Conservation (phyloP, 2,888 invertebrate genomes). For the Geophilus truncorum region DNA sequence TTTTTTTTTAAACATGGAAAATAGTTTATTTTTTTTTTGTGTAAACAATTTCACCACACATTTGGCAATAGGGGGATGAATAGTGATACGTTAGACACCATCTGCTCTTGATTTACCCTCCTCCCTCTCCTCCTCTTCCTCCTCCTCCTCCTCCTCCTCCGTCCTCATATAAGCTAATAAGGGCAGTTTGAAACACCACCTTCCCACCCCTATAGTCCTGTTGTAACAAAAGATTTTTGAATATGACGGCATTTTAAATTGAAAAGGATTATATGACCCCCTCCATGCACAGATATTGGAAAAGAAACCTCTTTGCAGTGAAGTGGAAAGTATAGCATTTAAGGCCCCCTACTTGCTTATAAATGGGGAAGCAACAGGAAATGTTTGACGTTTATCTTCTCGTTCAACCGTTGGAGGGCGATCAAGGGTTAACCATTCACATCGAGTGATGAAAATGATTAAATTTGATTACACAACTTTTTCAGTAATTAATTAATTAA, state of each 20-base stretch:
- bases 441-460: not conserved
- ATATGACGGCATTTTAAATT: constrained; percentile 18
- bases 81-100: constrained; percentile 20
- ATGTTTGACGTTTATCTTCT: constrained; percentile 13
- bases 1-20: not conserved
- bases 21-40: not conserved
- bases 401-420: not conserved
- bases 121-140: too few species aligned
- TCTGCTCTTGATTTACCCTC: constrained; percentile 20
- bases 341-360: constrained; percentile 16
- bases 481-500: too few species aligned
- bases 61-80: not conserved
- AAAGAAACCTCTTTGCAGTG: constrained; percentile 12
- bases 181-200: not conserved
- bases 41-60: not conserved
- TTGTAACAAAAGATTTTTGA: constrained; percentile 7
- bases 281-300: not conserved
- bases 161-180: not conserved
- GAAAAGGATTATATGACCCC: constrained; percentile 10
- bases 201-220: not conserved
- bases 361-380: constrained; percentile 7
- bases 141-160: too few species aligned
- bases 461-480: too few species aligned
- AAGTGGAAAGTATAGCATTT: constrained; percentile 15
- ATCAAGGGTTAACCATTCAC: not conserved